These are phyloP conservation scores for Melanotus villosus DNA, from an alignment of 2,888 invertebrate species.

Conservation along the genomic window DNA sequence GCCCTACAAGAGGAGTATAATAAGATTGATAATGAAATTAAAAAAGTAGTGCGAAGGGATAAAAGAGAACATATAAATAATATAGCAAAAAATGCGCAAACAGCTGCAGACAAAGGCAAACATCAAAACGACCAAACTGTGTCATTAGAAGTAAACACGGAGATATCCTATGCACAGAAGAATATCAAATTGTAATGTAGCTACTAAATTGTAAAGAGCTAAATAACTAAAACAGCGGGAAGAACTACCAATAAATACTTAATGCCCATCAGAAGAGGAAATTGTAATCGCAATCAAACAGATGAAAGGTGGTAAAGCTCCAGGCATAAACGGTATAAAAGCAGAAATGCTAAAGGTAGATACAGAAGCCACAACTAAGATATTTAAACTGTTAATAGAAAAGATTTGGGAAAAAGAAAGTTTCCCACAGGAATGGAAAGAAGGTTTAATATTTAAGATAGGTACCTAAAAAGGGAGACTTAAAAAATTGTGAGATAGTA, in stretches of 20 bases:
- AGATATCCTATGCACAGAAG: background rate
- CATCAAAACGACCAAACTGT: background rate
- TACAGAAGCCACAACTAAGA: background rate
- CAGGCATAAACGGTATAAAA: background rate
- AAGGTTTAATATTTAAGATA: background rate
- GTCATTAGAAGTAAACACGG: constrained; percentile 9
- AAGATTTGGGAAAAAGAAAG: constrained; percentile 6
- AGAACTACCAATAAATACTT: constrained; percentile 13
- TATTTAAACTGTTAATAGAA: constrained; percentile 13
- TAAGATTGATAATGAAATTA: background rate
- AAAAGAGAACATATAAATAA: constrained; percentile 2
- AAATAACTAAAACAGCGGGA: background rate
- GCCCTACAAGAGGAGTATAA: background rate
- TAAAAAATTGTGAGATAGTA: constrained; percentile 4
- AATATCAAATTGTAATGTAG: background rate
- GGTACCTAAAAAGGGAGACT: background rate
- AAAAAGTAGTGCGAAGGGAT: background rate
- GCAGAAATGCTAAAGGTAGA: constrained; percentile 6
- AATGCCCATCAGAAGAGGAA: constrained; percentile 10
- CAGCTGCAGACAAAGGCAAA: background rate
- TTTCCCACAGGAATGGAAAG: constrained; percentile 5
- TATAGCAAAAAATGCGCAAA: background rate
- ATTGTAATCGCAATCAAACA: constrained; percentile 1
- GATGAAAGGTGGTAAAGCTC: background rate
- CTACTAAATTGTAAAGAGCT: background rate